Evolutionary conservation across 2,113 vertebrate species (phyloP), one percentile per base, ranked within the genome.

Genomic region (Dipodomys merriami): DNA sequence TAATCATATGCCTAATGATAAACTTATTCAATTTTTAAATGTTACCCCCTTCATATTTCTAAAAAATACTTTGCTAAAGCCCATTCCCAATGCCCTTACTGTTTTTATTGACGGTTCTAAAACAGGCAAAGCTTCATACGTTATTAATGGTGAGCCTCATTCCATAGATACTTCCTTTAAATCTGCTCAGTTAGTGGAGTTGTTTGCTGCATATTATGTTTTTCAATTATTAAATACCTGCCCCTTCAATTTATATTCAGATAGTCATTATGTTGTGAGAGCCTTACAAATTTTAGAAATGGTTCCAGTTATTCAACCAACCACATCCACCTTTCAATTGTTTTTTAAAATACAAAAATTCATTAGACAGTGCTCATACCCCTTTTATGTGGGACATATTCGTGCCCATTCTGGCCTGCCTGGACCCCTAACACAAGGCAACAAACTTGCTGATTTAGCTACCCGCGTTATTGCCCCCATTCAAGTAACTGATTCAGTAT

Each of bases 171-270:
- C 7, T 65, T 25, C 22, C 0, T 23, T 65, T 29, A 69, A 68
- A 25, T 68, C 65, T 68, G 65, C 65, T 10, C 67, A 69, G 13
- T 30, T 69, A 8, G 67, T 69, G 10, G 67, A 69, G 30, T 25
- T 69, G 2, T 30, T 29, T 69, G 67, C 67, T 11, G 30, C 30
- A 7, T 5, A 15, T 69, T 5, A 12, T 30, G 68, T 69, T 15
- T n/a, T 69, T n/a, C 15, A 8, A 30, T 6, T 30, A 1, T 9
- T 69, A 12, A 25, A 10, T 4, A 13, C 1, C 13, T 12, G 4
- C 6, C 67, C 30, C 5, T 69, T 69, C 30, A 69, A 69, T 15
- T 10, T 69, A 7, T 69, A n/a, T 69, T 30, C 68, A 15, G 68
- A n/a, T n/a, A 69, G 68, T n/a, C 8, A 29, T n/a, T 69, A 69